phyloP scores from a whole-genome alignment of 2,797 vertebrate species.

The Phylloscopus collybita region DNA sequence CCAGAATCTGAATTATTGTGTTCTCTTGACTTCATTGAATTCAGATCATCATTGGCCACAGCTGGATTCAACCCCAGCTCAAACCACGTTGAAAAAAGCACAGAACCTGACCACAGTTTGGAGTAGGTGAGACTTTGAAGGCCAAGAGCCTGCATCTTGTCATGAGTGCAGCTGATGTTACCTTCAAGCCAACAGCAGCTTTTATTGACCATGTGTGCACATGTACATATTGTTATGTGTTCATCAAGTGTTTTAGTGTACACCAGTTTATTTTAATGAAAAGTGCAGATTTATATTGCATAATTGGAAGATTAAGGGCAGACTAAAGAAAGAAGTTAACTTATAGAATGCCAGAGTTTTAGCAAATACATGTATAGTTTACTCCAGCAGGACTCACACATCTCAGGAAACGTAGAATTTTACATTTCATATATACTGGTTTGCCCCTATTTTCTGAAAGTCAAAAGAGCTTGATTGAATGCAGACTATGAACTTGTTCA shows the following conservation, averaged over 20 bases:
- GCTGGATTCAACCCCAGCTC: constrained; percentile 14
- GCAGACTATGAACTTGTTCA: constrained; percentile 46
- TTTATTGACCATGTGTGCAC: neutral
- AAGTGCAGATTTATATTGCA: neutral
- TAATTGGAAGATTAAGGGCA: neutral
- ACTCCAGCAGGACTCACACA: neutral
- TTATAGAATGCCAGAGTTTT: neutral
- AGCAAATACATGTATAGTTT: neutral
- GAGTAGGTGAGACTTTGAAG: constrained; percentile 3
- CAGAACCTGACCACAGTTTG: neutral
- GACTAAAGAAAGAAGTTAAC: neutral
- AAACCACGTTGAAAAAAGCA: neutral
- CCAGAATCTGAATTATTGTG: constrained; percentile 52
- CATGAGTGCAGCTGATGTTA: neutral
- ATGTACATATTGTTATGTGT: neutral
- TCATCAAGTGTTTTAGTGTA: neutral
- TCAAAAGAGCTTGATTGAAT: constrained; percentile 49
- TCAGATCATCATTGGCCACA: constrained; percentile 6
- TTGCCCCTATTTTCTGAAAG: constrained; percentile 8
- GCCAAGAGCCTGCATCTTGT: neutral
- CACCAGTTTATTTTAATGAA: neutral
- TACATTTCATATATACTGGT: neutral
- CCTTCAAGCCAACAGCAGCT: neutral
- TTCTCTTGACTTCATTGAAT: constrained; percentile 27
- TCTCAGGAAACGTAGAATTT: constrained; percentile 9